Base-by-base conservation (phyloP, 1,140 invertebrate genomes). In the Campoletis sonorensis region DNA sequence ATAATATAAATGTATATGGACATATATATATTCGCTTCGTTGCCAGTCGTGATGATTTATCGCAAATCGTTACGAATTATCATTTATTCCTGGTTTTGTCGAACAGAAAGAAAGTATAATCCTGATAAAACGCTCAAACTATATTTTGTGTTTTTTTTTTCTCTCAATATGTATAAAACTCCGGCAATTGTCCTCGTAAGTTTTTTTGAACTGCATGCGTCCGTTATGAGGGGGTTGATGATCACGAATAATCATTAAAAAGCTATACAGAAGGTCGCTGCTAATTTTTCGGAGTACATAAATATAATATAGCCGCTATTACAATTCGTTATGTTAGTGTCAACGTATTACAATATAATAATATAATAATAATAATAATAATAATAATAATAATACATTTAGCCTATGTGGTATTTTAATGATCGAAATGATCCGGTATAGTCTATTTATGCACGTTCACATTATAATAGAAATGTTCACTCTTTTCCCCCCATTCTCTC, bases 291-390 rank as follows among this genome's bases (percentile, higher is more conserved):
- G 84, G 85, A 86, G 81, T 89, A 88, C 82, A 88, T 86, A 87
- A 89, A 89, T 88, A 89, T 86, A 86, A 88, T 87, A 85, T 85
- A 89, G 84, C 82, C 86, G 85, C 85, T 88, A 82, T 86, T 88
- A 88, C 84, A 87, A 88, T 89, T 86, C 84, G 70, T 88, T 86
- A 88, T 86, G 86, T 88, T 87, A 88, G 85, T 88, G 84, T 88
- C 85, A 84, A 86, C 82, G 84, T 87, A 88, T 87, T 88, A 88
- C 84, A 88, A 87, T 88, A 88, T 73, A 68, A 37, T 37, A 37
- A 37, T 37, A 37, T 37, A 37, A 37, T 37, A 37, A 37, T 37
- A 10, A 87, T 85, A 80, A 76, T 79, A 85, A 84, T 85, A 82
- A 85, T 87, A 83, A 86, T 85, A 86, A 85, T 89, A 87, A n/a